Conservation (phyloP, 2,888 invertebrate genomes). For the Pristionchus mayeri region DNA sequence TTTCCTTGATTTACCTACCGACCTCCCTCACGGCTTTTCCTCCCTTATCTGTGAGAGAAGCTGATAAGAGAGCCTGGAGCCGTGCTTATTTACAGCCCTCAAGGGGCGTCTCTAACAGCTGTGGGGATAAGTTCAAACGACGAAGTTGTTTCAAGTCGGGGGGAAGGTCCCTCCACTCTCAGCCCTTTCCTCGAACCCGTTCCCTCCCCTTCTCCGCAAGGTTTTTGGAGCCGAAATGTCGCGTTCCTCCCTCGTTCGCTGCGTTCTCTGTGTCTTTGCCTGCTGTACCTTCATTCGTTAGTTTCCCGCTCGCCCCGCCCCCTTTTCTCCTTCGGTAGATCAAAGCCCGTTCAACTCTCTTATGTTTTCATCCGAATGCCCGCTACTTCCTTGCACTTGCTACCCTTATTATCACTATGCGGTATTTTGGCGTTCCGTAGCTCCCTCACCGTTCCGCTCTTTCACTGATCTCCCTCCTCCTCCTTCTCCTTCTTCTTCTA, state of each 20-base stretch:
- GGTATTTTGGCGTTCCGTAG: conserved; percentile 2
- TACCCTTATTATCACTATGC: too few species aligned
- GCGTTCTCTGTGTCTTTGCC: not conserved
- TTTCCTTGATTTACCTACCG: too few species aligned
- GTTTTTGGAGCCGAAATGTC: conserved; percentile 31
- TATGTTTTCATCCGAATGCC: too few species aligned
- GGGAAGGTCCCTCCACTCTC: too few species aligned
- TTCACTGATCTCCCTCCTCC: not conserved
- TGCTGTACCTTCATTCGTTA: not conserved
- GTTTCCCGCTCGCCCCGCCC: too few species aligned
- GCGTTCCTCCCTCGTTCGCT: not conserved
- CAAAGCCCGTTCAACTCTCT: too few species aligned
- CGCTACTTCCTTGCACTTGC: too few species aligned
- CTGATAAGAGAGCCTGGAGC: not conserved
- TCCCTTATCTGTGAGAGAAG: not conserved
- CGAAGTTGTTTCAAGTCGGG: not conserved
- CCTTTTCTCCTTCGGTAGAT: not conserved
- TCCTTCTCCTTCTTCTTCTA: not conserved
- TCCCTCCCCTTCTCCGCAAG: not conserved
- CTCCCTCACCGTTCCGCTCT: not conserved
- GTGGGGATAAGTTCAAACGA: not conserved
- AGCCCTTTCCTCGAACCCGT: not conserved
- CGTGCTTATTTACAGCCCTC: not conserved
- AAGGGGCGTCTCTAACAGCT: not conserved
- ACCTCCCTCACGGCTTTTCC: not conserved